These are phyloP conservation scores for Heliconius erato DNA, from an alignment of 2,888 invertebrate species.

Conservation along the genomic window DNA sequence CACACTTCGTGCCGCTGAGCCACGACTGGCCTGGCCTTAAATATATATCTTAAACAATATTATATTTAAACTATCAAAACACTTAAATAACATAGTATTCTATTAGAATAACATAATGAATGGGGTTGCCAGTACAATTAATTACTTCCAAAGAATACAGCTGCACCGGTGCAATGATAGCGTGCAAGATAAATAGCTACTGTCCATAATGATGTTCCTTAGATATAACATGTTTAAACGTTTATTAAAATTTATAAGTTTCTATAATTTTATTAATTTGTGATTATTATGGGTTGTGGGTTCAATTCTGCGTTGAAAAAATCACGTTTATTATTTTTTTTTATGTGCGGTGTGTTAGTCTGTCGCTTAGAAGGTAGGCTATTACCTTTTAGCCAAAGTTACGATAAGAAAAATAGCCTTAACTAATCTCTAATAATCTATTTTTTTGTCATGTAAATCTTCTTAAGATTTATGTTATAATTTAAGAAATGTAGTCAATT, in stretches of 20 bases:
- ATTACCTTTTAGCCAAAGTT: too few species aligned
- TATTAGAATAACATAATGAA: conserved; percentile 77
- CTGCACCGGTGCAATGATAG: conserved; percentile 76
- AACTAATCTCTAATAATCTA: too few species aligned
- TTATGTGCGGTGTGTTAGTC: too few species aligned
- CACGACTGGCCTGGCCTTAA: too few species aligned
- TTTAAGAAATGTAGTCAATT: too few species aligned
- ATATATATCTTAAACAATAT: background rate
- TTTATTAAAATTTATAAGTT: background rate
- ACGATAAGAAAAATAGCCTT: too few species aligned
- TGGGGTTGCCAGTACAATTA: conserved; percentile 72
- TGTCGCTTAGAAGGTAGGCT: too few species aligned
- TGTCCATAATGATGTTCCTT: conserved; percentile 27
- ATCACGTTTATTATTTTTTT: too few species aligned
- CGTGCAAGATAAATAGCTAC: conserved; percentile 55
- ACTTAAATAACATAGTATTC: conserved; percentile 53
- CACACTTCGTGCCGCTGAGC: too few species aligned
- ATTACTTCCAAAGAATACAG: conserved; percentile 74
- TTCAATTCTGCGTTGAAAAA: background rate
- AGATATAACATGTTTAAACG: conserved; percentile 9
- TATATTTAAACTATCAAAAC: background rate
- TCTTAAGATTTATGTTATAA: too few species aligned
- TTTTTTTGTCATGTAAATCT: too few species aligned
- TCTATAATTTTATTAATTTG: background rate
- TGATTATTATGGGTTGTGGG: background rate